A percentile compares a stretch with the other conserved stretches of the same genome.
These are phyloP conservation scores for Geophilus truncorum DNA, from an alignment of 2,888 invertebrate genomes.

Conservation along the genomic window DNA sequence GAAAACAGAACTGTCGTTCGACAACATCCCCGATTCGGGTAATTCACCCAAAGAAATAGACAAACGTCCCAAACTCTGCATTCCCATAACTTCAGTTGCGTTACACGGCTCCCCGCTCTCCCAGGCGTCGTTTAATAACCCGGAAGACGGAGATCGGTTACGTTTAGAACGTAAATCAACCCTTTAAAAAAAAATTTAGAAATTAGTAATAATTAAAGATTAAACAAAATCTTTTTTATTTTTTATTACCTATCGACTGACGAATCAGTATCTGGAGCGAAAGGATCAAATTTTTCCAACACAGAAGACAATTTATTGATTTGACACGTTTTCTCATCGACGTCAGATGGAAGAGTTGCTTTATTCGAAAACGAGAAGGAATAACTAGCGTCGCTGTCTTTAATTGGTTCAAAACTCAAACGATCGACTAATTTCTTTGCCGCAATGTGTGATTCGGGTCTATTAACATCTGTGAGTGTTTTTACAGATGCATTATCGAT, in stretches of 20 bases:
- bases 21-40: slow-evolving; percentile 37
- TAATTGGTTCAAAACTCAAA: slow-evolving; percentile 6
- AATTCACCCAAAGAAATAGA: slow-evolving; percentile 40
- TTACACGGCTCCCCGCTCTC: not conserved
- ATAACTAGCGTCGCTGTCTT: not conserved
- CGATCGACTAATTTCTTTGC: slow-evolving; percentile 3
- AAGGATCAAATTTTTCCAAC: not conserved
- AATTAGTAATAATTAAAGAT: not conserved
- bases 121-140: not conserved
- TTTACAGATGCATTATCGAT: slow-evolving; percentile 31
- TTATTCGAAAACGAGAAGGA: not conserved
- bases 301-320: not conserved
- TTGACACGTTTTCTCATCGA: not conserved
- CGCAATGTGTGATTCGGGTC: not conserved
- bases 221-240: not conserved
- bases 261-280: not conserved
- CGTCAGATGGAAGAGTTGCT: not conserved
- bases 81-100: slow-evolving; percentile 35
- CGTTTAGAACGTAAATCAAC: not conserved
- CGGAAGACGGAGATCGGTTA: not conserved
- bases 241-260: not conserved
- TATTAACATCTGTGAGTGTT: not conserved
- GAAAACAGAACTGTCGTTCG: slow-evolving; percentile 32
- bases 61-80: slow-evolving; percentile 40
- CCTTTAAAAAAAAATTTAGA: not conserved